Conservation (phyloP, 2,113 vertebrate species). For the Gymnocephalus cernua region DNA sequence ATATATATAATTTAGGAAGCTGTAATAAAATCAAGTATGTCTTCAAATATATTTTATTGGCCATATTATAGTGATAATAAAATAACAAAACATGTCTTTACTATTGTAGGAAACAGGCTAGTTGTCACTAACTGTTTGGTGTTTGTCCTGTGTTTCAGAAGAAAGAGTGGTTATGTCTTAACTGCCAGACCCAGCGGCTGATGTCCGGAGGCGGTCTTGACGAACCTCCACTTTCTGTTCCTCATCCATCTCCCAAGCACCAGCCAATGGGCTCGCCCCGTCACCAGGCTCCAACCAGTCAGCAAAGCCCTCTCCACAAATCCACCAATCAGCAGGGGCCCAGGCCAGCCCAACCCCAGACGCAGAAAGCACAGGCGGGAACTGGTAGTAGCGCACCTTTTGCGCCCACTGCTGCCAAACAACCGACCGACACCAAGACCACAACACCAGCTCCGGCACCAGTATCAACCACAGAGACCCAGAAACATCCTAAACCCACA, state of each 20-base stretch:
- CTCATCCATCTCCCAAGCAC: conserved; percentile 87
- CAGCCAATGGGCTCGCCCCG: conserved; percentile 84
- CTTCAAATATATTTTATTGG: not conserved
- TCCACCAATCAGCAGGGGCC: conserved; percentile 69
- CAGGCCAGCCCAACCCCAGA: conserved; percentile 58
- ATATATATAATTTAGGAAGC: not conserved
- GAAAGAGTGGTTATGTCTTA: conserved; percentile 98
- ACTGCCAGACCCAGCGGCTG: conserved; percentile 97
- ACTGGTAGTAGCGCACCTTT: conserved; percentile 58
- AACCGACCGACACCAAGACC: conserved; percentile 80
- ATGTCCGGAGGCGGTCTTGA: conserved; percentile 91
- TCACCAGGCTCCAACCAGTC: conserved; percentile 80
- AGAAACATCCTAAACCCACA: conserved; percentile 64
- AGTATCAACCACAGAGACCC: conserved; percentile 54
- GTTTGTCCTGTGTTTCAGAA: conserved; percentile 87
- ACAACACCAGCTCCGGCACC: conserved; percentile 39
- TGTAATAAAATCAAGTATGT: not conserved
- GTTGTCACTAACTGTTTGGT: not conserved
- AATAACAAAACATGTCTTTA: not conserved
- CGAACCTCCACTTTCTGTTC: conserved; percentile 86
- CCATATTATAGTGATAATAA: not conserved
- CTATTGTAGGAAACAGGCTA: not conserved
- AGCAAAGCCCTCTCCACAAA: conserved; percentile 80
- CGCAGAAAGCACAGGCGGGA: conserved; percentile 73
- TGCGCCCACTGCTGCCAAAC: conserved; percentile 78